These are phyloP conservation scores for Lepidurus arcticus DNA, from an alignment of 1,140 invertebrate species.

Conservation along the genomic window DNA sequence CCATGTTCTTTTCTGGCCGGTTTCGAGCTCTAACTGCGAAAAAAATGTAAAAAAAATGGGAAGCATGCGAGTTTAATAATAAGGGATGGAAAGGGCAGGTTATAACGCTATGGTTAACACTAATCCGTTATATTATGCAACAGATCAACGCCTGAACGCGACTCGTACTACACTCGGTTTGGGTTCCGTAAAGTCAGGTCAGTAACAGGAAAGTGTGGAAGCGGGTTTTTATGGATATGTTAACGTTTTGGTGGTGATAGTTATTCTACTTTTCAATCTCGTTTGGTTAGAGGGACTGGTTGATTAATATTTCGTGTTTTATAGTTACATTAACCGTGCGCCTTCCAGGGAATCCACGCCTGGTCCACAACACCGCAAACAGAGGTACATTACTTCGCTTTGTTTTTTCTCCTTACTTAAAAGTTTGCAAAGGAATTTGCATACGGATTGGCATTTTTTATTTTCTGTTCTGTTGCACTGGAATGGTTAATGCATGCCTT, in stretches of 20 bases:
- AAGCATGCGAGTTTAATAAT: neutral
- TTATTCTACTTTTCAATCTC: neutral
- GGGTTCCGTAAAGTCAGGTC: slow-evolving; percentile 14
- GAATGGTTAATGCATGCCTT: slow-evolving; percentile 8
- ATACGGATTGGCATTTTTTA: neutral
- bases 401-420: slow-evolving; percentile 1
- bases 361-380: slow-evolving; percentile 33
- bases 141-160: slow-evolving; percentile 13
- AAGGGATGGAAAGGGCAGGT: neutral
- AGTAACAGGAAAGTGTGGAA: neutral
- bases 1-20: neutral
- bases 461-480: slow-evolving; percentile 10
- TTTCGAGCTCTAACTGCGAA: neutral
- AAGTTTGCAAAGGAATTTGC: neutral
- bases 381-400: slow-evolving; percentile 19
- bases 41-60: neutral
- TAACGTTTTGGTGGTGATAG: neutral
- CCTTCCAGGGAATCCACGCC: slow-evolving; percentile 34
- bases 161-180: slow-evolving; percentile 18
- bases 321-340: slow-evolving; percentile 11
- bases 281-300: neutral
- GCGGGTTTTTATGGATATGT: neutral
- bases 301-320: neutral
- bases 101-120: slow-evolving; percentile 1
- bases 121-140: neutral